Conservation (phyloP, 2,113 vertebrate species). For the Apteryx mantelli region DNA sequence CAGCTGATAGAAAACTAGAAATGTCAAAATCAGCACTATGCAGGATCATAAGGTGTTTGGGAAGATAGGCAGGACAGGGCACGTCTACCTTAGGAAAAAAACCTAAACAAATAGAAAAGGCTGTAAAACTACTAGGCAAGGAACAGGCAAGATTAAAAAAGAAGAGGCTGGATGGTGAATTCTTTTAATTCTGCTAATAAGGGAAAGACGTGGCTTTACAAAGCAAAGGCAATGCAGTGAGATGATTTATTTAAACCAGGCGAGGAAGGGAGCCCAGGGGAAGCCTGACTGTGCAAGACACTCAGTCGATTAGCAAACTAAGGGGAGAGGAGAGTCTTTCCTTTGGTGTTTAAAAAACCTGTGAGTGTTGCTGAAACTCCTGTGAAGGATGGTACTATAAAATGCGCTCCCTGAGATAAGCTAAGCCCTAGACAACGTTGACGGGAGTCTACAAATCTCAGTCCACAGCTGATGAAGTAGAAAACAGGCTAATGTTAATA, state of each 20-base stretch:
- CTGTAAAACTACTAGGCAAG: neutral
- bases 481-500: neutral
- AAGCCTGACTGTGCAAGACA: neutral
- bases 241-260: neutral
- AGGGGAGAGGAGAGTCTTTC: neutral
- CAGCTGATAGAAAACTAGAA: neutral
- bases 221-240: neutral
- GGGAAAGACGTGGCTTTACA: neutral
- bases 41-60: neutral
- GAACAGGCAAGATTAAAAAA: neutral
- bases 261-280: neutral
- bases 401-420: neutral
- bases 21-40: neutral
- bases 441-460: neutral
- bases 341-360: neutral
- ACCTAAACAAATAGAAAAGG: neutral
- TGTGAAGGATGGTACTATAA: neutral
- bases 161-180: neutral
- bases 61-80: neutral
- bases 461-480: neutral
- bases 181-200: neutral
- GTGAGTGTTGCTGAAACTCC: neutral
- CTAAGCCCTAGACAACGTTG: neutral
- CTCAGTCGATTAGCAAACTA: neutral
- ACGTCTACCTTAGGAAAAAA: neutral